Evolutionary conservation across 2,888 invertebrate species (phyloP), one percentile per base, ranked within the genome.

Genomic region (Nesidiocoris tenuis): DNA sequence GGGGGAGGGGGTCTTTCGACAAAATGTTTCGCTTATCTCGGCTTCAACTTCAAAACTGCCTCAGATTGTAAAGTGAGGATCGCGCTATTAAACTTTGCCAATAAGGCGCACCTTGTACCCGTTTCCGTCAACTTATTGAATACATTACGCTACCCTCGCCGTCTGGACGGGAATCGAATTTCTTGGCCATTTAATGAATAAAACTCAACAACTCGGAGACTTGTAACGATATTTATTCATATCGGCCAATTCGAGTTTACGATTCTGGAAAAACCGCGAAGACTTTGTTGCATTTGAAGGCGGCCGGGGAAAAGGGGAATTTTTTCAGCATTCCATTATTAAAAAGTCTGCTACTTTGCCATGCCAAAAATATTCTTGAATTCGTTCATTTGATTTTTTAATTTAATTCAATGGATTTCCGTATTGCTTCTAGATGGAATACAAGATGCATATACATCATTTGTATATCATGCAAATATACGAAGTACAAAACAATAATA

Each of bases 11-110:
- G 39, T n/a, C 64, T 23, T 17, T 18, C 21, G 16, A 21, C 2
- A 23, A 23, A 64, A 23, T 64, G 64, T 64, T 23, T 12, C 1
- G 24, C 64, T 64, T 64, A 64, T 64, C 64, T 24, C n/a, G 64
- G 64, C 24, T n/a, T 39, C 64, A 12, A 12, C 23, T n/a, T 64
- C 23, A 12, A 64, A 64, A 64, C 64, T 64, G 24, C 63, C 24
- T 1, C 24, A 24, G 24, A 2, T 64, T 64, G n/a, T 24, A 23
- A 64, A 64, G 64, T 23, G 64, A n/a, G 24, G 39, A 39, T 39
- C 39, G 23, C 64, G 64, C 64, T 23, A 23, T 23, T 64, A 9
- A 64, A 64, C 64, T 64, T 64, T 64, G 64, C 12, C 64, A 24
- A 23, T 61, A 61, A 3, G 39, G 39, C 39, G 39, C 39, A 39